phyloP scores from a whole-genome alignment of 1,140 invertebrate genomes.

The Physella acuta region DNA sequence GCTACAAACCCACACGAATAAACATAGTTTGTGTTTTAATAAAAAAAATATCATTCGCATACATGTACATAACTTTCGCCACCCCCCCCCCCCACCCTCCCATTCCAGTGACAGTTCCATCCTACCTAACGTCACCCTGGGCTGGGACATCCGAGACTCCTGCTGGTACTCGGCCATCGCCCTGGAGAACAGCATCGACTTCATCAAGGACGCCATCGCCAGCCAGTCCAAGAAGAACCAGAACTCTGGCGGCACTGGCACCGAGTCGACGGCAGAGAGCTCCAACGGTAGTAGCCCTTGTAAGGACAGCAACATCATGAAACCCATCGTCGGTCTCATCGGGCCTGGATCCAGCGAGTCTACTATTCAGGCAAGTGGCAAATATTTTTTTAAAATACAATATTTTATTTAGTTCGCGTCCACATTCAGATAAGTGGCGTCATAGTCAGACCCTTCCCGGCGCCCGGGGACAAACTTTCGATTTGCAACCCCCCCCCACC shows the following conservation, averaged over 20 bases:
- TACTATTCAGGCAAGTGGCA: conserved; percentile 64
- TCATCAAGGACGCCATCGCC: conserved; percentile 70
- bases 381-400: too few species aligned
- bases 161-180: conserved; percentile 81
- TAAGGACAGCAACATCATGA: conserved; percentile 24
- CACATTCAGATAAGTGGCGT: too few species aligned
- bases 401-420: too few species aligned
- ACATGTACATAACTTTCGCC: too few species aligned
- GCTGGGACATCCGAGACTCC: conserved; percentile 77
- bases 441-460: too few species aligned
- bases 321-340: conserved; percentile 69
- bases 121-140: conserved; percentile 69
- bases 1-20: too few species aligned
- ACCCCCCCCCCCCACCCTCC: too few species aligned
- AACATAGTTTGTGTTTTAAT: too few species aligned
- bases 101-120: conserved; percentile 53
- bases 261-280: not conserved
- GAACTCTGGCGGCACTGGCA: conserved; percentile 9
- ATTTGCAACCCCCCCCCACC: too few species aligned
- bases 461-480: too few species aligned
- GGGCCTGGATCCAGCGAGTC: conserved; percentile 72
- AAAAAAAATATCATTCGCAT: too few species aligned
- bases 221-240: conserved; percentile 36
- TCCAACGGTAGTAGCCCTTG: not conserved
- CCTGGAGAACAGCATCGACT: conserved; percentile 76